Base-by-base conservation (phyloP, 2,888 invertebrate genomes). In the Ryuthela nishihirai region DNA sequence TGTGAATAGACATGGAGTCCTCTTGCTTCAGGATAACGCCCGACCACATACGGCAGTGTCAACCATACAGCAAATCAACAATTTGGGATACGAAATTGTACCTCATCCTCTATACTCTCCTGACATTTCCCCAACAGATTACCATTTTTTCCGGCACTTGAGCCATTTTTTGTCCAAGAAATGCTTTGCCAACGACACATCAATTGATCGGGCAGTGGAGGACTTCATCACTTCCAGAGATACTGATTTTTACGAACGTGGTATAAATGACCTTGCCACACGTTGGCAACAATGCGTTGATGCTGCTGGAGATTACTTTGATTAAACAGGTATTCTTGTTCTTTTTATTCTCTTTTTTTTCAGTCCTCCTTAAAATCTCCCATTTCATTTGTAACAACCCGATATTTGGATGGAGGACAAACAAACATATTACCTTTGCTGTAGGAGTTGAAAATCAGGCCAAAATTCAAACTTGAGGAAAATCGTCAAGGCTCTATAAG, bases 11-110 rank as follows among this genome's bases (percentile, higher is more conserved):
- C 32, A 23, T 15, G 40, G 49, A 3, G 44, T 52, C 2, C 17
- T 53, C 9, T 38, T 66, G 4, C 64, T 39, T 9, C 66, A 65
- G 25, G 66, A 65, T 34, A 65, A 67, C 36, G 62, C 66, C 9
- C 52, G 47, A 29, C 54, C 62, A 23, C 62, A 66, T 36, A 48
- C n/a, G n/a, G n/a, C n/a, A n/a, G n/a, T n/a, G n/a, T n/a, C n/a
- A n/a, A n/a, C n/a, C n/a, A n/a, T n/a, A n/a, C 32, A 15, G 44
- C 62, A 3, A 64, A 18, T 65, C 4, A 1, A 34, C 9, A 38
- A 48, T 10, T 32, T 62, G 20, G 48, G 41, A 10, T 63, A 64
- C 62, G 59, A 63, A 39, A 36, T 67, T 7, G 25, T 65, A 7
- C 45, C 59, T 10, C 64, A 66, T 25, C 67, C 44, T 9, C 50